Evolutionary conservation across 2,113 vertebrate genomes (phyloP), one percentile per base, ranked within the genome.

Genomic region (Kryptolebias marmoratus): DNA sequence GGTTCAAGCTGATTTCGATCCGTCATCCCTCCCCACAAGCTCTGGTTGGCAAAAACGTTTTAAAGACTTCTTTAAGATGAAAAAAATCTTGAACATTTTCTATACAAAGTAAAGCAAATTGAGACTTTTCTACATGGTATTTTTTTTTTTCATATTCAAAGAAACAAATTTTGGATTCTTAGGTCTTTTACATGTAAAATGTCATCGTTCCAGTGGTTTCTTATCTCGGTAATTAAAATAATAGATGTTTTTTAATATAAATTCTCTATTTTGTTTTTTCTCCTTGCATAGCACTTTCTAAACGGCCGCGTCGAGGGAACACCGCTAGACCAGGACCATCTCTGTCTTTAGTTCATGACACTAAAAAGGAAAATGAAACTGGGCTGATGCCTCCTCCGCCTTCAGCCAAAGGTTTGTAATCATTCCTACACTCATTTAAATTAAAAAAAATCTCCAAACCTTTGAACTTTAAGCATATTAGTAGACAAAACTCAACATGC

Each of bases 351-450:
- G 42, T 68, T 18, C 42, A 32, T 1, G 86, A 93, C 44, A 63
- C 79, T 0, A 8, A 64, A 4, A 87, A 87, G 31, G 90, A 92
- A 77, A 93, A 88, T 3, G 90, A 91, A 53, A 77, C 80, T 0
- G 81, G 80, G 36, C 82, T 48, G 52, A 79, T 64, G 62, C 74
- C 78, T 48, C 54, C 75, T 47, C 76, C 48, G 0, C 22, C 70
- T 83, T 2, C 45, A 18, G 12, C 27, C 49, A 75, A 49, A 81
- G 73, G 86, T 88, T 11, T 54, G 75, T 36, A 22, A 10, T 44
- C 9, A 42, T 42, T 44, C n/a, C 22, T 27, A 60, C n/a, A 8
- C 39, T 42, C 5, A 42, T 42, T 22, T 22, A 22, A 22, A 10
- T 42, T 36, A 36, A 36, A 36, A 36, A 4, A 36, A 36, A 3